phyloP scores from a whole-genome alignment of 2,888 invertebrate genomes.

The Pheosia gnoma region DNA sequence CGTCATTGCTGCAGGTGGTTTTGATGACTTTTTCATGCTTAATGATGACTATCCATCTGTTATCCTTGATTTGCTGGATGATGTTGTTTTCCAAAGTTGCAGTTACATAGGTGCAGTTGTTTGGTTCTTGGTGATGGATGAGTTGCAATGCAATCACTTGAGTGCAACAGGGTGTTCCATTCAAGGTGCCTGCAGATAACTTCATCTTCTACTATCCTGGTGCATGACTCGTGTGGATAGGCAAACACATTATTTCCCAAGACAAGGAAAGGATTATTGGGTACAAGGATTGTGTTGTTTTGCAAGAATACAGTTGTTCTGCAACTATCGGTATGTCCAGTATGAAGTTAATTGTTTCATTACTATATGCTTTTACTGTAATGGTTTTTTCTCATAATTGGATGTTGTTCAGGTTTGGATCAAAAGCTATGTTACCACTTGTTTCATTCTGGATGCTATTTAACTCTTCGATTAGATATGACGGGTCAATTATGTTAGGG shows the following conservation, averaged over 20 bases:
- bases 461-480: too few relatives aligned
- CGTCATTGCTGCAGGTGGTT: too few relatives aligned
- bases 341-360: conserved; percentile 26
- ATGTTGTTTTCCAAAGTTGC: conserved; percentile 26
- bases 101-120: conserved; percentile 28
- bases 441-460: too few relatives aligned
- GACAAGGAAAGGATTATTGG: too few relatives aligned
- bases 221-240: neutral
- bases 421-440: neutral
- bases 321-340: conserved; percentile 27
- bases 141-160: conserved; percentile 28
- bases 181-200: conserved; percentile 35
- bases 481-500: conserved; percentile 20
- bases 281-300: neutral
- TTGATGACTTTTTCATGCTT: conserved; percentile 20
- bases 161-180: conserved; percentile 22
- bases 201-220: neutral
- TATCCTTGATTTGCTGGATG: conserved; percentile 35
- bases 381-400: conserved; percentile 13
- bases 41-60: conserved; percentile 35
- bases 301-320: conserved; percentile 14
- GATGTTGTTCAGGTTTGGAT: conserved; percentile 9
- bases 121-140: conserved; percentile 34
- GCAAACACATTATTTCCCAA: too few relatives aligned
- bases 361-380: conserved; percentile 18